phyloP scores from a whole-genome alignment of 2,797 vertebrate species.

The Sciaenops ocellatus region DNA sequence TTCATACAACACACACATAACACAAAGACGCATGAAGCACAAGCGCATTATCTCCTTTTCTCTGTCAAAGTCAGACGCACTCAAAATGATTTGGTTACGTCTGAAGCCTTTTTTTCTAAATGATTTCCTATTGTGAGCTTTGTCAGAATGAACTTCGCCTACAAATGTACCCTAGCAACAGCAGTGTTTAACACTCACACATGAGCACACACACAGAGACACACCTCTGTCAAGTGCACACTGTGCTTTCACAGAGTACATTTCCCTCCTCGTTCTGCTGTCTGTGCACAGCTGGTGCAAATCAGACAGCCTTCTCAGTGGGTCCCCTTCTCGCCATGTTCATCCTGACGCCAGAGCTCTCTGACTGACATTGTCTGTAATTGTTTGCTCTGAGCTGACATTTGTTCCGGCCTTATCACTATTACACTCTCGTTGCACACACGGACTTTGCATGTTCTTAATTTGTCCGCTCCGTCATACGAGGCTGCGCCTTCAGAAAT shows the following conservation, averaged over 20 bases:
- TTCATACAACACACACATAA: neutral
- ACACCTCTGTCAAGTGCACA: constrained; percentile 43
- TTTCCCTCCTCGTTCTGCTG: constrained; percentile 33
- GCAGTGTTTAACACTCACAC: constrained; percentile 22
- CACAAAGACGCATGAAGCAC: neutral
- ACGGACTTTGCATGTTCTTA: constrained; percentile 6
- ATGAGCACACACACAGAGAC: constrained; percentile 12
- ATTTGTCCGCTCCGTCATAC: constrained; percentile 5
- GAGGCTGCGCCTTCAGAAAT: neutral
- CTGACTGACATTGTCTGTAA: constrained; percentile 41
- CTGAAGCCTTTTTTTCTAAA: constrained; percentile 80
- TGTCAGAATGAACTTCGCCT: constrained; percentile 77
- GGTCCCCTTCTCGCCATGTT: neutral
- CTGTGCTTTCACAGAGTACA: constrained; percentile 34
- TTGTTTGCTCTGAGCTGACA: constrained; percentile 45
- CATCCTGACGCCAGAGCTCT: constrained; percentile 24
- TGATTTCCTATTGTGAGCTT: constrained; percentile 84
- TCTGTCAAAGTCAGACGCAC: constrained; percentile 19
- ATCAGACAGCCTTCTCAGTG: constrained; percentile 44
- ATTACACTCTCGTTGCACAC: neutral
- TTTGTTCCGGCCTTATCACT: constrained; percentile 30
- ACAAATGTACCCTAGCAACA: constrained; percentile 56
- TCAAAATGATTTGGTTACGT: constrained; percentile 19
- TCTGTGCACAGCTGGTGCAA: constrained; percentile 61
- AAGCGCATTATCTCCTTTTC: neutral